phyloP scores from a whole-genome alignment of 23 tunicate species.

The Clavelina lepadiformis region DNA sequence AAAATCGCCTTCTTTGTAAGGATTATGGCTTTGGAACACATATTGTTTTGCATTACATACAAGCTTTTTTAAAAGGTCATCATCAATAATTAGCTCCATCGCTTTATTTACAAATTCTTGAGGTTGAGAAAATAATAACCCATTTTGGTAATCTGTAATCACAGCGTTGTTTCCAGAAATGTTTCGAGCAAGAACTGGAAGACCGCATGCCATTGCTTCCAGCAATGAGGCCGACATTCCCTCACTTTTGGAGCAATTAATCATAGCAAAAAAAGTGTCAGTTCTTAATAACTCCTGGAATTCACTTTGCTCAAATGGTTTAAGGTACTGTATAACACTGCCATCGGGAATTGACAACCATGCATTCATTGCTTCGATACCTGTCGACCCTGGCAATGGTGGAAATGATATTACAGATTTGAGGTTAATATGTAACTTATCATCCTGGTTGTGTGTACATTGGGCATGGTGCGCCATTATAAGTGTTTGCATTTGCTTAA shows the following conservation, averaged over 20 bases:
- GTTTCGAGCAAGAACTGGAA: slow-evolving; percentile 66
- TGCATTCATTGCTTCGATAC: too few species aligned
- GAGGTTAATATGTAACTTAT: too few species aligned
- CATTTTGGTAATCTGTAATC: slow-evolving; percentile 41
- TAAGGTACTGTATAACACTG: slow-evolving; percentile 23
- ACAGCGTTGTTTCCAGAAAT: slow-evolving; percentile 62
- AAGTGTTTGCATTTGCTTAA: slow-evolving; percentile 6
- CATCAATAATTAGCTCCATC: slow-evolving; percentile 16
- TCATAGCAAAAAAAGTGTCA: slow-evolving; percentile 26
- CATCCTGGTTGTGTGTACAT: too few species aligned
- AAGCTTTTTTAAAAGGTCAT: slow-evolving; percentile 5
- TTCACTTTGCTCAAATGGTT: slow-evolving; percentile 30
- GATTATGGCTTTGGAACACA: slow-evolving; percentile 25
- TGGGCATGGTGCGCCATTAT: too few species aligned
- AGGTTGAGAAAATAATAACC: slow-evolving; percentile 46
- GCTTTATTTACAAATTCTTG: slow-evolving; percentile 46
- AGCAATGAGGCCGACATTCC: slow-evolving; percentile 76
- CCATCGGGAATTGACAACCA: slow-evolving; percentile 41
- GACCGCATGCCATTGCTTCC: slow-evolving; percentile 68
- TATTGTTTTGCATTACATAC: slow-evolving; percentile 6
- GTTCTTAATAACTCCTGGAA: slow-evolving; percentile 1
- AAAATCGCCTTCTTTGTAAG: slow-evolving; percentile 41
- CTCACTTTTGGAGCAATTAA: slow-evolving; percentile 73
- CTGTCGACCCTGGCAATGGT: too few species aligned
- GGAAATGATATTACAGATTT: too few species aligned